Conservation (phyloP, 1,140 invertebrate species). For the Scaptomyza graminum region DNA sequence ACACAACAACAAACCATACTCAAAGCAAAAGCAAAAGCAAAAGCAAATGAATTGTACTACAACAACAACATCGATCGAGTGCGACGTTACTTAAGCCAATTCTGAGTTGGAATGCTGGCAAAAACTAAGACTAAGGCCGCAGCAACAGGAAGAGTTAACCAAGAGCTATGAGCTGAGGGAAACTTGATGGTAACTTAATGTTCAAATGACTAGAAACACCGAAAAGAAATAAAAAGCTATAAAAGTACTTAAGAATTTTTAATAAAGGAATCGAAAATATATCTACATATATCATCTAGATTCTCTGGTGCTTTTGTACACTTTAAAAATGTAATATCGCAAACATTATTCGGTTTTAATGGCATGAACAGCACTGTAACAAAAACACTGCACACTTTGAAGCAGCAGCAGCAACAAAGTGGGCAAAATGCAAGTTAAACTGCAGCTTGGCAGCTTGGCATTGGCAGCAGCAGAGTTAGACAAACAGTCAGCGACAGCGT, state of each 20-base stretch:
- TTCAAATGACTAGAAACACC: not conserved
- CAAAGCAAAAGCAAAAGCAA: slow-evolving; percentile 43
- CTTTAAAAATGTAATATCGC: too few relatives aligned
- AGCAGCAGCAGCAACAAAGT: not conserved
- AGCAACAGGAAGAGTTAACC: slow-evolving; percentile 6
- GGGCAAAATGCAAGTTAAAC: not conserved
- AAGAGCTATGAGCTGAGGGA: not conserved
- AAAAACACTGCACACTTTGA: not conserved
- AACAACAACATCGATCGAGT: not conserved
- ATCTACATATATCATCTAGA: too few relatives aligned
- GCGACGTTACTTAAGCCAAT: not conserved
- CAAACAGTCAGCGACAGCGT: slow-evolving; percentile 48
- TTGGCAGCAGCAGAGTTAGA: slow-evolving; percentile 41
- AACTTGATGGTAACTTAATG: not conserved
- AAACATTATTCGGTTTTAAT: slow-evolving; percentile 1
- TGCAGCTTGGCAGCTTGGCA: slow-evolving; percentile 14
- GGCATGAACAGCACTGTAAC: slow-evolving; percentile 7
- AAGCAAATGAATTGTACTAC: slow-evolving; percentile 3
- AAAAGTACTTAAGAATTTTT: too few relatives aligned
- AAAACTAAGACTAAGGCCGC: not conserved
- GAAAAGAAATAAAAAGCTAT: not conserved
- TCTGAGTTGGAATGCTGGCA: not conserved
- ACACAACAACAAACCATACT: too few relatives aligned
- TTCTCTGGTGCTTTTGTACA: too few relatives aligned
- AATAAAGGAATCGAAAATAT: too few relatives aligned